Percentiles rank a stretch among this genome's conserved stretches.
Evolutionary conservation across 2,888 invertebrate species (phyloP).

Genomic region (Seira musarum): DNA sequence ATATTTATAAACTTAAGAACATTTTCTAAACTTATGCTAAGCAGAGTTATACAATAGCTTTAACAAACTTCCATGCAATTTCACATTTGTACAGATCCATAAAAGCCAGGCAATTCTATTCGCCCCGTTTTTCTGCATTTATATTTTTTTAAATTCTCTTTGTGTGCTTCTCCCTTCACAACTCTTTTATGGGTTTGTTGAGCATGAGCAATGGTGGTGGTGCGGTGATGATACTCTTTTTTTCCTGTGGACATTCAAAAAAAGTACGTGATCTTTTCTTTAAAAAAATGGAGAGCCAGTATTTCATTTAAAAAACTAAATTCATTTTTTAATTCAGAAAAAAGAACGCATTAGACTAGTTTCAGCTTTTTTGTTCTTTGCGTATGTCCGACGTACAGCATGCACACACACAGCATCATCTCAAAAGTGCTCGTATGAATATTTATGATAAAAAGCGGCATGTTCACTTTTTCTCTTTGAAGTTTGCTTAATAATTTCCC

Average conservation of each 20-base stretch:
- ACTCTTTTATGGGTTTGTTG: neutral
- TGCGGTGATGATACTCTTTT: constrained; percentile 16
- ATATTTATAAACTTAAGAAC: too few relatives aligned
- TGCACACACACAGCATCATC: constrained; percentile 38
- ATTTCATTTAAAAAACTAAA: constrained; percentile 51
- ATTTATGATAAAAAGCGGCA: constrained; percentile 51
- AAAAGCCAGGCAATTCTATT: too few relatives aligned
- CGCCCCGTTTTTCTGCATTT: too few relatives aligned
- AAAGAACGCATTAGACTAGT: neutral
- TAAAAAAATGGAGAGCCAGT: constrained; percentile 42
- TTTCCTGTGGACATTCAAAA: neutral
- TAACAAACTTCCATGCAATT: too few relatives aligned
- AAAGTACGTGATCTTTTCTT: constrained; percentile 51
- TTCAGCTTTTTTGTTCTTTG: constrained; percentile 30
- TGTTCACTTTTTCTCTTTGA: constrained; percentile 43
- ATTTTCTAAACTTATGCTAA: too few relatives aligned
- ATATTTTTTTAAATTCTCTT: too few relatives aligned
- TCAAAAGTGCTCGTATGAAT: constrained; percentile 51
- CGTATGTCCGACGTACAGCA: constrained; percentile 42
- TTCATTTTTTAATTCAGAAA: constrained; percentile 18
- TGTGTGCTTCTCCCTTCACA: neutral
- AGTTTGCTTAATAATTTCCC: constrained; percentile 7
- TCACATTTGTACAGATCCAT: too few relatives aligned
- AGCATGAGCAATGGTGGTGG: neutral
- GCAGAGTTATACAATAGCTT: too few relatives aligned